Percentiles rank a stretch among this genome's conserved stretches.
phyloP scores from a whole-genome alignment of 1,140 invertebrate species.

The Philopotamus ludificatus region DNA sequence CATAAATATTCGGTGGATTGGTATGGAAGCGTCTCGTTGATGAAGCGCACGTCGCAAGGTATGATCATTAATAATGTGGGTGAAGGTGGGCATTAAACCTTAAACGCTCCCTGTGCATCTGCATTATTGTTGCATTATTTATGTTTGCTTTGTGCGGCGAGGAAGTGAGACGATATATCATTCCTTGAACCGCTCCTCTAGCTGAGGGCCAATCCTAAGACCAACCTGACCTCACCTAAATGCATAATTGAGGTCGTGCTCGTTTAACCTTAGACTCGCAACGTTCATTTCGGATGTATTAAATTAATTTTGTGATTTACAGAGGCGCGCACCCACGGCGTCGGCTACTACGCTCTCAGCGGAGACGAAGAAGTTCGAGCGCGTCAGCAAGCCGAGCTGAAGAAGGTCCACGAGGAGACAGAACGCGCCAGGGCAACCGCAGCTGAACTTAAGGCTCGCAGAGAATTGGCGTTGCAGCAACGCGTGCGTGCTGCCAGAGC shows the following conservation, averaged over 20 bases:
- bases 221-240: constrained; percentile 22
- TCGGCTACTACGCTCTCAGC: constrained; percentile 86
- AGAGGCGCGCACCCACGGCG: constrained; percentile 86
- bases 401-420: constrained; percentile 71
- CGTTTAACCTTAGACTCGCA: neutral
- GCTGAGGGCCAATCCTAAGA: constrained; percentile 6
- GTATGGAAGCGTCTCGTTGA: neutral
- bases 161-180: constrained; percentile 9
- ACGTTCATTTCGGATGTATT: neutral
- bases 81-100: neutral
- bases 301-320: constrained; percentile 41
- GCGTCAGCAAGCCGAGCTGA: constrained; percentile 74
- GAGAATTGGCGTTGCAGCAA: constrained; percentile 70
- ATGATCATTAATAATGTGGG: neutral
- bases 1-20: too few species aligned
- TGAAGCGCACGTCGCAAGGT: neutral
- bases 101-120: neutral
- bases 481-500: constrained; percentile 76
- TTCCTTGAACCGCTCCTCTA: constrained; percentile 3
- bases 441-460: constrained; percentile 61
- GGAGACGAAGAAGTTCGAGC: constrained; percentile 74
- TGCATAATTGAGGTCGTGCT: constrained; percentile 29
- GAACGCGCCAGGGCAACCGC: constrained; percentile 65
- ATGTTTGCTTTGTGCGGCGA: neutral
- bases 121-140: constrained; percentile 6